Base-by-base conservation (phyloP, 2,113 vertebrate genomes). In the Semicossyphus pulcher region DNA sequence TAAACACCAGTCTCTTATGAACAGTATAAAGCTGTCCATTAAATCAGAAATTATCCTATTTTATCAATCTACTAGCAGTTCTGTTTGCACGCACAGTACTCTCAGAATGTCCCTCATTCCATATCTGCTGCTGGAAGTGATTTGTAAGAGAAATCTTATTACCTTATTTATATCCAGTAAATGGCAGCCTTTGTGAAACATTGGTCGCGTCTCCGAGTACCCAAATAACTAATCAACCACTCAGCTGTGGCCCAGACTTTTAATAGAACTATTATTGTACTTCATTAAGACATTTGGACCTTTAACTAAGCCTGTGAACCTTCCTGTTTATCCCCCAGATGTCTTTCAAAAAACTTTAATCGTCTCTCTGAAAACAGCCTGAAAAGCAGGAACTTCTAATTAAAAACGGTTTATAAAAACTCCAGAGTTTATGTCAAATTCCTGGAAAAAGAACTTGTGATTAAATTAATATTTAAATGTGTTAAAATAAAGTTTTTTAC, bases 171-270 rank as follows among this genome's bases (percentile, higher is more conserved):
- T 76, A 76, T 62, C 65, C 68, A 26, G 54, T 91, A 78, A 88
- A 86, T 87, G 36, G 71, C 57, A 70, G 64, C 66, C 80, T 86
- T 84, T 89, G 76, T 88, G 57, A 74, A 77, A 76, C 44, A 11
- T 73, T 41, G 74, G 76, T 76, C 83, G 71, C 36, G 85, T 86
- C 85, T 87, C 78, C 25, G 36, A 77, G 76, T 80, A 90, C 86
- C 85, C 78, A 80, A 83, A 87, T 78, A 84, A 84, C 51, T 84
- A 83, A 86, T 90, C 84, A 89, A 61, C 29, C 52, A 57, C 69
- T 80, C 88, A 86, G 84, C 88, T 82, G 90, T 56, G 85, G 86
- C 83, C 51, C 81, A 65, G 82, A 86, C 80, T 88, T 89, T 88
- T 88, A 84, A 91, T 79, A 84, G 75, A 85, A 58, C 72, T 81